Conservation (phyloP, 2,888 invertebrate genomes). For the Sphecodes monilicornis region DNA sequence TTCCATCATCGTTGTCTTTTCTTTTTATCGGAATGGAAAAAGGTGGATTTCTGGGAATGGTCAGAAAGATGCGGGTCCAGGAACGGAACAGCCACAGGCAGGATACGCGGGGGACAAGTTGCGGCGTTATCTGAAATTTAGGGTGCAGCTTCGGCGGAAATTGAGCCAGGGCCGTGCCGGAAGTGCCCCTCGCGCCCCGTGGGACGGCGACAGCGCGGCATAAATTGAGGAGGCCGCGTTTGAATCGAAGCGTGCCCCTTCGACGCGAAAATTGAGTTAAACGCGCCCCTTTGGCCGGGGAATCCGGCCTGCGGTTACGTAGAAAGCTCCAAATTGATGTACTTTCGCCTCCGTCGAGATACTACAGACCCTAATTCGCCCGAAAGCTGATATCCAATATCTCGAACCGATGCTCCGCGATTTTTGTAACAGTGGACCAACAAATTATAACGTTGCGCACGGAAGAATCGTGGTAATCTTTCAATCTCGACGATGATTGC, state of each 20-base stretch:
- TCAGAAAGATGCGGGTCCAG: neutral
- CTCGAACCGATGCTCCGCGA: neutral
- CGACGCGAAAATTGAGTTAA: constrained; percentile 60
- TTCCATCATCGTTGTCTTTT: neutral
- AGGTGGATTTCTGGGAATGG: neutral
- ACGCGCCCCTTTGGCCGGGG: constrained; percentile 44
- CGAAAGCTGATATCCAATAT: neutral
- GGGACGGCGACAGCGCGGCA: constrained; percentile 52
- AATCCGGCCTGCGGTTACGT: constrained; percentile 16
- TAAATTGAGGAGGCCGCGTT: constrained; percentile 69
- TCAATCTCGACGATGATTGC: neutral
- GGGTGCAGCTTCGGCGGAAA: constrained; percentile 77
- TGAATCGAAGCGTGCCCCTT: constrained; percentile 66
- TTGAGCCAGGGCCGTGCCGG: constrained; percentile 75
- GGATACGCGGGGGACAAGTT: constrained; percentile 79
- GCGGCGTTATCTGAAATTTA: constrained; percentile 81
- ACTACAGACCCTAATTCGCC: neutral
- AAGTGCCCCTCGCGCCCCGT: constrained; percentile 45
- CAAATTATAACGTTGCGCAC: neutral
- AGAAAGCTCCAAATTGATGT: constrained; percentile 47
- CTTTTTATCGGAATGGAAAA: neutral
- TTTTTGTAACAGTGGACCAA: neutral
- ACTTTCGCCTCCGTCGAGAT: constrained; percentile 8
- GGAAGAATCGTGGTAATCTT: neutral
- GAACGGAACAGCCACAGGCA: constrained; percentile 38